Base-by-base conservation (phyloP, 2,113 vertebrate genomes). In the Hippocampus barbouri region DNA sequence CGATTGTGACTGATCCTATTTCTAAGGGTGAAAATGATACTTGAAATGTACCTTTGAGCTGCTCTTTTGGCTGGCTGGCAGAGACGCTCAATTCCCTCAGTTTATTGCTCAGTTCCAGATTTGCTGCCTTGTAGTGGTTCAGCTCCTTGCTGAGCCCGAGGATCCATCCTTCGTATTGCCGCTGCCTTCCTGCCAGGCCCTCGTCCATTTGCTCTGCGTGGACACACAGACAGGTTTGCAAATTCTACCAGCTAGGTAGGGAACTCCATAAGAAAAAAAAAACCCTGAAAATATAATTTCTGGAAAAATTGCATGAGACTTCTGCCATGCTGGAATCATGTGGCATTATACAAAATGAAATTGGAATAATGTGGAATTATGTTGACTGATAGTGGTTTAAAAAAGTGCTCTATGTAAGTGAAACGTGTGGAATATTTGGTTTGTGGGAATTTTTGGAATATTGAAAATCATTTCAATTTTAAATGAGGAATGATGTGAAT, bases 81-180 rank as follows among this genome's bases (percentile, higher is more conserved):
- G 87, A 76, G 41, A 81, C 81, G 73, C 70, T 89, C 69, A 90
- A 51, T 62, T 90, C 90, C 15, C 81, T 82, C 34, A 97, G 88
- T 87, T 89, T 95, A 87, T 91, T 92, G 79, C 74, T 94, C 64
- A 98, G 92, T 71, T 98, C 96, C 87, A 95, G 92, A 84, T 97
- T 95, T 69, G 92, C 83, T 67, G 92, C 87, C 83, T 94, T 89
- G 23, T 90, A 95, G 78, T 91, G 91, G 79, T 91, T 91, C 63
- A 98, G 92, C 79, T 99, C 96, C 83, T 93, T 94, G 85, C 93
- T 94, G 84, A 99, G 92, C 63, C 87, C 91, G 70, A 95, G 94
- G 69, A 98, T 97, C 92, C 93, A 93, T 0, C 87, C 88, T 83
- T 98, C 95, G 0, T 94, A 98, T 63, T 96, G 96, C 65, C 95